A percentile compares a stretch with the other conserved stretches of the same genome.
Evolutionary conservation across 2,888 invertebrate species (phyloP).

Genomic region (Agrotis exclamationis): DNA sequence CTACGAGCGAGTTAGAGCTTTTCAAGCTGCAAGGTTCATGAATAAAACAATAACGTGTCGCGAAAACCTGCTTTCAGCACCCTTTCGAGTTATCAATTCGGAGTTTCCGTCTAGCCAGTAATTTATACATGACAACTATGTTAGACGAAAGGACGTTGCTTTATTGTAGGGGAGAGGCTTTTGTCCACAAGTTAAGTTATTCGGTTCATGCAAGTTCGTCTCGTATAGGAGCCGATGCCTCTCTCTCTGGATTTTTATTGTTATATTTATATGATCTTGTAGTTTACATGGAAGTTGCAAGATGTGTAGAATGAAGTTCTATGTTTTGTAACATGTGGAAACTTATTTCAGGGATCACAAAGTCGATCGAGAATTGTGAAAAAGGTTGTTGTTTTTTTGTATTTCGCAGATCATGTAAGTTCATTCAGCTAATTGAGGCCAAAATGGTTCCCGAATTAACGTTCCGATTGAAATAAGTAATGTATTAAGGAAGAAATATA

Average conservation of each 20-base stretch:
- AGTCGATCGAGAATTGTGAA: neutral
- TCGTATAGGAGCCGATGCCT: slow-evolving; percentile 22
- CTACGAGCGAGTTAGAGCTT: slow-evolving; percentile 57
- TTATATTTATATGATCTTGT: slow-evolving; percentile 5
- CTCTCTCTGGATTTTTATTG: slow-evolving; percentile 46
- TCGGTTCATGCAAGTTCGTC: slow-evolving; percentile 40
- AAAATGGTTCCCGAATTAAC: neutral
- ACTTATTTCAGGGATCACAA: neutral
- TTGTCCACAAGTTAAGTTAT: slow-evolving; percentile 58
- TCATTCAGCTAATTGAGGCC: no score
- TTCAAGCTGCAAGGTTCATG: slow-evolving; percentile 68
- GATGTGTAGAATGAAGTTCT: slow-evolving; percentile 6
- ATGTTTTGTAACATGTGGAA: neutral
- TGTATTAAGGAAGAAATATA: slow-evolving; percentile 35
- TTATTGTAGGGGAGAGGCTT: slow-evolving; percentile 42
- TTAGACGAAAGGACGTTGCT: slow-evolving; percentile 38
- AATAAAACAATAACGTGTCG: slow-evolving; percentile 74
- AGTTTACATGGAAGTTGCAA: neutral
- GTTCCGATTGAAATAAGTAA: slow-evolving; percentile 35
- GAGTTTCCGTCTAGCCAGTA: slow-evolving; percentile 54
- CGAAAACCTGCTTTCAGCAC: slow-evolving; percentile 69
- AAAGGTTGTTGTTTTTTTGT: neutral
- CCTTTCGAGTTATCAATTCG: slow-evolving; percentile 64
- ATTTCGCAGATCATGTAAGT: slow-evolving; percentile 6
- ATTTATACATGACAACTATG: slow-evolving; percentile 63